phyloP scores from a whole-genome alignment of 2,113 vertebrate species.

The Zosterops hypoxanthus region DNA sequence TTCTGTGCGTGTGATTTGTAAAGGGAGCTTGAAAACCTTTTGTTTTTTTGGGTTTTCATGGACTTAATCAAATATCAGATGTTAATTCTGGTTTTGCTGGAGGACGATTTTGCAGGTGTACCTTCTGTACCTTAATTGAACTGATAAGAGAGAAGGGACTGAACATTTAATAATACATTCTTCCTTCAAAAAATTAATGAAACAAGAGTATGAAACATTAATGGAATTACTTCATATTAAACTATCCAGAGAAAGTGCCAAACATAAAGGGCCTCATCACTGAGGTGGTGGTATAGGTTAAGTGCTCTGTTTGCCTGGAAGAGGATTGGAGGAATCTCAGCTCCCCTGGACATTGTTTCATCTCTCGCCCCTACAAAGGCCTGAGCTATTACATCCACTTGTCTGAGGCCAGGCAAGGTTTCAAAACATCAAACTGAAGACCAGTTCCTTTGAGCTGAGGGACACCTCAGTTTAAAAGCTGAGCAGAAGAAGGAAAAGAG shows the following conservation, averaged over 20 bases:
- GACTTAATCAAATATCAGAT: not conserved
- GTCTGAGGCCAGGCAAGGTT: constrained; percentile 1
- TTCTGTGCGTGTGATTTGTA: not conserved
- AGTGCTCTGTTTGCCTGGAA: not conserved
- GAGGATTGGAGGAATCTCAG: not conserved
- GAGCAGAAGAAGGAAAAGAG: not conserved
- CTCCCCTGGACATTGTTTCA: not conserved
- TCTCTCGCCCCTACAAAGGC: not conserved
- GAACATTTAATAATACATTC: constrained; percentile 57
- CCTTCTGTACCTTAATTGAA: constrained; percentile 29
- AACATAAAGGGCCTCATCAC: not conserved
- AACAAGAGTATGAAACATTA: constrained; percentile 51
- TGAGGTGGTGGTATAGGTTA: not conserved
- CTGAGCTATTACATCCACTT: not conserved
- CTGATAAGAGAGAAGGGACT: constrained; percentile 28
- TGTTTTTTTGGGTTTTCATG: not conserved
- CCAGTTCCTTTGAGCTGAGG: not conserved
- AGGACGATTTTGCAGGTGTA: not conserved
- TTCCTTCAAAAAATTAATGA: constrained; percentile 51
- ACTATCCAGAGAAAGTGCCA: constrained; percentile 13
- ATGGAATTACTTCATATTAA: constrained; percentile 42
- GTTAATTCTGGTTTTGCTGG: not conserved
- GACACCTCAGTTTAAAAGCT: not conserved
- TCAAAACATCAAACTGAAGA: not conserved
- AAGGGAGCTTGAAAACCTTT: not conserved